Percentiles rank a stretch among this genome's conserved stretches.
Evolutionary conservation across 2,797 vertebrate species (phyloP).

Genomic region (Xerus rutilus): DNA sequence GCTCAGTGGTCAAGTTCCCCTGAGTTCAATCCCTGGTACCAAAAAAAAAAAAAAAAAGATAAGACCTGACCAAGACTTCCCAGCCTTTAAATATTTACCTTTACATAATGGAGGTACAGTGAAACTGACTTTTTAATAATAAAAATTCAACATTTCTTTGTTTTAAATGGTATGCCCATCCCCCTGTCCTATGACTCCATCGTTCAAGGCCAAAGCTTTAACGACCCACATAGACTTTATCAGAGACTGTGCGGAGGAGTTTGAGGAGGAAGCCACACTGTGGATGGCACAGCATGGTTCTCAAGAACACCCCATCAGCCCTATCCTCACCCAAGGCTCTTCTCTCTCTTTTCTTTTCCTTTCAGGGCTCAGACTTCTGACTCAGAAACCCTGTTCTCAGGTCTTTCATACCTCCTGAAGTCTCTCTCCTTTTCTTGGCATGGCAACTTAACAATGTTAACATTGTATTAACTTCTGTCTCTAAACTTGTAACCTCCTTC

Average conservation of each 20-base stretch:
- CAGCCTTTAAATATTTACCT: constrained; percentile 1
- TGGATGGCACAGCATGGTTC: fast-evolving
- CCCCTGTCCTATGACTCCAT: not conserved
- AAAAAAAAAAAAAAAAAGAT: not conserved
- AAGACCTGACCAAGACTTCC: not conserved
- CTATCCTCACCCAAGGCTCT: not conserved
- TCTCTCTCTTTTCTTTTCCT: not conserved
- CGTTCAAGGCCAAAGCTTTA: not conserved
- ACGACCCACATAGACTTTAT: not conserved
- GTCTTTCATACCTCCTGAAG: not conserved
- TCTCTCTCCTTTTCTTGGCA: constrained; percentile 2
- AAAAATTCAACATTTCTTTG: constrained; percentile 1
- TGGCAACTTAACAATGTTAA: not conserved
- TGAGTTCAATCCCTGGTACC: no score
- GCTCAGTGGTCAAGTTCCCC: no score
- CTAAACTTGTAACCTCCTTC: not conserved
- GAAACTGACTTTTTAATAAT: not conserved
- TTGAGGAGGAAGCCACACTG: not conserved
- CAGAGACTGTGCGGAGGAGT: not conserved
- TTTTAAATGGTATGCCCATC: not conserved
- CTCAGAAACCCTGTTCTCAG: not conserved
- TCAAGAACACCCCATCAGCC: not conserved
- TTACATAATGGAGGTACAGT: not conserved
- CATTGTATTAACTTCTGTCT: constrained; percentile 11
- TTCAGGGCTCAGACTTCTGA: not conserved